Base-by-base conservation (phyloP, 2,888 invertebrate species). In the Mechanitis mazaeus region DNA sequence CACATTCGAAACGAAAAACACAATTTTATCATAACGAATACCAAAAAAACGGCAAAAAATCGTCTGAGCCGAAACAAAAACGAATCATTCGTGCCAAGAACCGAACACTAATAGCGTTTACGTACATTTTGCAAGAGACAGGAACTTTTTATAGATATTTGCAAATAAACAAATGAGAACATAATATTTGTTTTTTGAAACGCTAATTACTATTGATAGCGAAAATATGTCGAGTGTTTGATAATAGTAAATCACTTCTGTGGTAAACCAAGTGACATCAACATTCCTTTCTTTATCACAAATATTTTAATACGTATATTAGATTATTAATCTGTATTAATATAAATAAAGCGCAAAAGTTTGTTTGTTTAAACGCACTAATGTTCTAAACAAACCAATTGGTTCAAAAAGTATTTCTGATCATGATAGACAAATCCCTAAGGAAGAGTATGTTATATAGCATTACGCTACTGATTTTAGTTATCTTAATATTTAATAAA, bases 201-300 rank as follows among this genome's bases (percentile, higher is more conserved):
- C 38, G 55, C 28, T 61, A 63, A 67, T 65, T 61, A 60, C 54
- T 20, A 38, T 56, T 28, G 54, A 58, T 66, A 58, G 50, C 53
- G 64, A 63, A 64, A 60, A 66, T 62, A 66, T 64, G 60, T 64
- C 33, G 56, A 60, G 47, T 55, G 59, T 33, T 54, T 54, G 65
- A 66, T 66, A 64, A 61, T 64, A 45, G 58, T 59, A 55, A 57
- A 58, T 42, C 50, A 58, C 54, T 45, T 62, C 58, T 35, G 46
- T 45, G 57, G 60, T 56, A 63, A 63, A 56, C 38, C 56, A 64
- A 55, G 33, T 46, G 11, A 55, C 46, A 35, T 50, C 20, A 9
- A 56, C 60, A 60, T 60, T 65, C 60, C 56, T 60, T 58, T 58
- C 45, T 38, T 35, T 57, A 55, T 55, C 54, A 35, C 7, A 42